A percentile compares a stretch with the other conserved stretches of the same genome.
phyloP scores from a whole-genome alignment of 2,797 vertebrate genomes.

The Eulemur rubriventer region DNA sequence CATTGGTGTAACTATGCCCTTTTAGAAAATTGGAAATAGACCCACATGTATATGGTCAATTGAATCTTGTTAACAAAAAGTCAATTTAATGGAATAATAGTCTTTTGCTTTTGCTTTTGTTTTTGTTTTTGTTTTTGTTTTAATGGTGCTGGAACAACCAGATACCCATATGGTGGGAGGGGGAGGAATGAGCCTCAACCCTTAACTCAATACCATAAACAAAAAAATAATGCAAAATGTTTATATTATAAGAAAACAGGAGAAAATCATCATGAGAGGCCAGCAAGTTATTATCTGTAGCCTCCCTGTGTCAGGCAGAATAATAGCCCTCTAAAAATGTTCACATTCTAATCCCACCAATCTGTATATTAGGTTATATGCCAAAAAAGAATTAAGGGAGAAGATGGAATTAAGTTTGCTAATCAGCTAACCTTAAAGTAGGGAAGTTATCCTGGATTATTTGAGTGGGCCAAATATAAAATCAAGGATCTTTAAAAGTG shows the following conservation, averaged over 20 bases:
- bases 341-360: background rate
- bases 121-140: background rate
- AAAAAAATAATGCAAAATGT: background rate
- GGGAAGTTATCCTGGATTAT: background rate
- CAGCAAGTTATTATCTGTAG: background rate
- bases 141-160: background rate
- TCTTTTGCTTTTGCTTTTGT: background rate
- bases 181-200: background rate
- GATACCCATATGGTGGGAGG: background rate
- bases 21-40: background rate
- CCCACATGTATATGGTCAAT: background rate
- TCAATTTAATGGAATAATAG: background rate
- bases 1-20: background rate
- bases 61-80: background rate
- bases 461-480: background rate
- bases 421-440: background rate
- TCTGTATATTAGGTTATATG: background rate
- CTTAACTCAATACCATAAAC: background rate
- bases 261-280: background rate
- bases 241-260: background rate
- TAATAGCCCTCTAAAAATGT: background rate
- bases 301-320: background rate
- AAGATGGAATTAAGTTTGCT: background rate
- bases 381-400: background rate
- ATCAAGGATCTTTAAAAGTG: background rate